Evolutionary conservation across 2,113 vertebrate species (phyloP).

Genomic region (Aramus guarauna): DNA sequence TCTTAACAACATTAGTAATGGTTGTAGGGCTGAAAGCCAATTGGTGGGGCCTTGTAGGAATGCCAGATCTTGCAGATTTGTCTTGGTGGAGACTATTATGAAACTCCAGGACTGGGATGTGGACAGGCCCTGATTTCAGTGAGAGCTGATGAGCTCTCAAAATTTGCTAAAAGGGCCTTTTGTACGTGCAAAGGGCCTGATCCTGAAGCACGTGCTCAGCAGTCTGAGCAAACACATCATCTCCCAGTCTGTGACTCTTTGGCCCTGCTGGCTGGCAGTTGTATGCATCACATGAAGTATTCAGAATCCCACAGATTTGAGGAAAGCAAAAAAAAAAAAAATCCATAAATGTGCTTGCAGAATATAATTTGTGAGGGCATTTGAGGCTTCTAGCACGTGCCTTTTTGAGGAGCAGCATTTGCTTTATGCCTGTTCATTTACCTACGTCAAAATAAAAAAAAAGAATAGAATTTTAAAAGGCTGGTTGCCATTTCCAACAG

Average conservation of each 20-base stretch:
- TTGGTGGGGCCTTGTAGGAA: neutral
- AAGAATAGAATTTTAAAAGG: neutral
- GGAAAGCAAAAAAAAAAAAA: neutral
- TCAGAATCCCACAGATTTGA: neutral
- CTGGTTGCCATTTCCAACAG: constrained; percentile 51
- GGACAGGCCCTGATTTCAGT: neutral
- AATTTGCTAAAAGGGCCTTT: neutral
- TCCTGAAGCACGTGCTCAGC: neutral
- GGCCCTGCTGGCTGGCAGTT: neutral
- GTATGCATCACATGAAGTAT: neutral
- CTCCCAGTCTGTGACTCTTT: neutral
- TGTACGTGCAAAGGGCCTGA: accelerated
- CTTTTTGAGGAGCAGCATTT: constrained; percentile 1
- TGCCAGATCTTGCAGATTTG: neutral
- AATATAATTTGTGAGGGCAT: neutral
- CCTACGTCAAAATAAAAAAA: neutral
- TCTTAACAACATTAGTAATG: neutral
- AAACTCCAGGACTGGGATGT: neutral
- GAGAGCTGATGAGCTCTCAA: neutral
- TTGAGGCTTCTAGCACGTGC: constrained; percentile 1
- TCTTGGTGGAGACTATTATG: neutral
- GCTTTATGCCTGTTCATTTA: neutral
- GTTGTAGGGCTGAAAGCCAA: neutral
- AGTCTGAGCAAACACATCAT: neutral
- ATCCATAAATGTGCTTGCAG: neutral